A percentile compares a stretch with the other conserved stretches of the same genome.
Conservation (phyloP, 2,797 vertebrate genomes). For the Tinamus major region DNA sequence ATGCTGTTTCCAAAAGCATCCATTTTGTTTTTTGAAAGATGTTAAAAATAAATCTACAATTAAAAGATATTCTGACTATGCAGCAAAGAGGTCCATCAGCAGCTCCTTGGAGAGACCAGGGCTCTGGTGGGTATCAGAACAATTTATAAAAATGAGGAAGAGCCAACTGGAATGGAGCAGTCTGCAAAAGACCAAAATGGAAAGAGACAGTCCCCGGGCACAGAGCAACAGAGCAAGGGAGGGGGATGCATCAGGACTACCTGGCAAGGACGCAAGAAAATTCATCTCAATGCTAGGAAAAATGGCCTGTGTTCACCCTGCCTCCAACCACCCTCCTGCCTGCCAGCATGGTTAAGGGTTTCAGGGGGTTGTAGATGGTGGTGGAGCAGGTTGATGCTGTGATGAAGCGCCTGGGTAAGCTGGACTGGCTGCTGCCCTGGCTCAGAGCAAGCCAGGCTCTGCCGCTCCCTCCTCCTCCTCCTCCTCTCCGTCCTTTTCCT, state of each 20-base stretch:
- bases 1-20: background rate
- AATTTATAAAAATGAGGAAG: background rate
- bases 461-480: background rate
- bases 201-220: background rate
- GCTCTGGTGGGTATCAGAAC: background rate
- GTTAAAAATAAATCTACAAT: background rate
- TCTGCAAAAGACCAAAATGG: background rate
- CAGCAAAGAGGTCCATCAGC: background rate
- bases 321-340: background rate
- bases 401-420: background rate
- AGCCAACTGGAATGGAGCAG: background rate
- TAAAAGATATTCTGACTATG: background rate
- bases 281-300: background rate
- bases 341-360: background rate
- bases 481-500: constrained; percentile 3
- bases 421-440: background rate
- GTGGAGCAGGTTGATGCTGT: rapidly evolving
- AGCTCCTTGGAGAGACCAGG: background rate
- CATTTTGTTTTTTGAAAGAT: background rate
- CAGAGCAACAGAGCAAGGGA: background rate
- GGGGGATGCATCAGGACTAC: background rate
- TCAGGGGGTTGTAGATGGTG: background rate
- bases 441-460: background rate
- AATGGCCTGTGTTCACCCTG: background rate
- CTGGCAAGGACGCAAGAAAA: background rate